Evolutionary conservation across 2,797 vertebrate genomes (phyloP).

Genomic region (Cyprinodon diabolis): DNA sequence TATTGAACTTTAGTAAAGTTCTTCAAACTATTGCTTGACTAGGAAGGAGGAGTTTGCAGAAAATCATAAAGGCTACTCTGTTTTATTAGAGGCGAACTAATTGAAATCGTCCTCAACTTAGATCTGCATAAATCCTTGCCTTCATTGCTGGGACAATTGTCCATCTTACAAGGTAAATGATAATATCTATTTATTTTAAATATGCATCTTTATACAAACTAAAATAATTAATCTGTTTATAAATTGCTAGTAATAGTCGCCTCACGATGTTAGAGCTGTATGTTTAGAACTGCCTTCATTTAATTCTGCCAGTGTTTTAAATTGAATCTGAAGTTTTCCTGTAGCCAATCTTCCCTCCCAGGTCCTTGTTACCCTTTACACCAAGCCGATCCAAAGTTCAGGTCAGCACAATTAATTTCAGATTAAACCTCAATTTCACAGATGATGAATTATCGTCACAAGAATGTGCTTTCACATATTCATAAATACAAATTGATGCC

Average conservation of each 20-base stretch:
- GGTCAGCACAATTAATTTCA: slow-evolving; percentile 11
- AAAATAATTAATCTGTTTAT: background rate
- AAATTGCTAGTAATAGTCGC: background rate
- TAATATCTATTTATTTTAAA: background rate
- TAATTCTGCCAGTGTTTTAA: background rate
- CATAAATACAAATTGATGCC: slow-evolving; percentile 14
- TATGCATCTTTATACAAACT: background rate
- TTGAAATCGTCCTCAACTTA: background rate
- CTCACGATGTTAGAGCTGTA: background rate
- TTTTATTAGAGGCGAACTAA: background rate
- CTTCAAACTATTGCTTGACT: no score
- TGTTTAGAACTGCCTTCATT: background rate
- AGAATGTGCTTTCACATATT: slow-evolving; percentile 9
- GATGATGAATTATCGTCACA: slow-evolving; percentile 13
- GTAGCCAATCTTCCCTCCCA: background rate
- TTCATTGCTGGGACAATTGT: background rate
- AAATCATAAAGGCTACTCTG: background rate
- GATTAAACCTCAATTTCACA: slow-evolving; percentile 22
- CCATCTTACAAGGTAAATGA: background rate
- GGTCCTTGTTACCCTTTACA: background rate
- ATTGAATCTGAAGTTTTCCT: background rate
- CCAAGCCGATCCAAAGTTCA: slow-evolving; percentile 7
- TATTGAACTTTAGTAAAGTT: no score
- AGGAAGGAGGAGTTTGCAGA: no score
- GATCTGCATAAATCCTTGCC: slow-evolving; percentile 4